These are phyloP conservation scores for Lutjanus erythropterus DNA, from an alignment of 2,113 vertebrate species.

Conservation along the genomic window DNA sequence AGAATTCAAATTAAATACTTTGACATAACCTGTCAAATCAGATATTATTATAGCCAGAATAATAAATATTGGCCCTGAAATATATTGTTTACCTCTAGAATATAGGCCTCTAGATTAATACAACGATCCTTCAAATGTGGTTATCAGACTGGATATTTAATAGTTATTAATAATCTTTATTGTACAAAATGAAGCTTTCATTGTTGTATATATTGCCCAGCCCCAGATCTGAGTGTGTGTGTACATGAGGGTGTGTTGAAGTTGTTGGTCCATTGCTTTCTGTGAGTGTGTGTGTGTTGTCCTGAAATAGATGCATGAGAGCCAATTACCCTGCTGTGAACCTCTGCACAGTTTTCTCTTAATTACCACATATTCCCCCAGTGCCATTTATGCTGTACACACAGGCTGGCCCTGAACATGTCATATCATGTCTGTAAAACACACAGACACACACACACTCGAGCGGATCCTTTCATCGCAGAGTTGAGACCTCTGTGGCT, in stretches of 20 bases:
- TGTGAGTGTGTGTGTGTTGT: slow-evolving; percentile 36
- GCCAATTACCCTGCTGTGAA: slow-evolving; percentile 66
- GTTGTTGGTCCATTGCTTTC: slow-evolving; percentile 37
- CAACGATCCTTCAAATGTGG: too few relatives aligned
- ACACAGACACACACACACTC: slow-evolving; percentile 33
- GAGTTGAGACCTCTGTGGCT: slow-evolving; percentile 4
- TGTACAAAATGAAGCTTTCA: too few relatives aligned
- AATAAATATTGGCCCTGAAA: too few relatives aligned
- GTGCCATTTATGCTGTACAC: slow-evolving; percentile 57
- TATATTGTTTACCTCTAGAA: too few relatives aligned
- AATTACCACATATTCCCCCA: slow-evolving; percentile 73
- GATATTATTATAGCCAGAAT: too few relatives aligned
- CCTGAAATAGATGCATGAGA: slow-evolving; percentile 64
- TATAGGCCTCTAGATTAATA: too few relatives aligned
- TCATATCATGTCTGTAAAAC: slow-evolving; percentile 57
- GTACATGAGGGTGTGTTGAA: slow-evolving; percentile 16
- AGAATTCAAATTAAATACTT: too few relatives aligned
- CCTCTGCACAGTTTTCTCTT: slow-evolving; percentile 69
- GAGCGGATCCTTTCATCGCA: slow-evolving; percentile 20
- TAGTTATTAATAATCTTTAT: too few relatives aligned
- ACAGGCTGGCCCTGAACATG: slow-evolving; percentile 55
- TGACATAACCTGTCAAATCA: too few relatives aligned
- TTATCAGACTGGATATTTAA: too few relatives aligned
- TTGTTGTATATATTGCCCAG: too few relatives aligned
- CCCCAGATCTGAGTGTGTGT: too few relatives aligned